Evolutionary conservation across 2,797 vertebrate species (phyloP).

Genomic region (Clarias platycephalus): DNA sequence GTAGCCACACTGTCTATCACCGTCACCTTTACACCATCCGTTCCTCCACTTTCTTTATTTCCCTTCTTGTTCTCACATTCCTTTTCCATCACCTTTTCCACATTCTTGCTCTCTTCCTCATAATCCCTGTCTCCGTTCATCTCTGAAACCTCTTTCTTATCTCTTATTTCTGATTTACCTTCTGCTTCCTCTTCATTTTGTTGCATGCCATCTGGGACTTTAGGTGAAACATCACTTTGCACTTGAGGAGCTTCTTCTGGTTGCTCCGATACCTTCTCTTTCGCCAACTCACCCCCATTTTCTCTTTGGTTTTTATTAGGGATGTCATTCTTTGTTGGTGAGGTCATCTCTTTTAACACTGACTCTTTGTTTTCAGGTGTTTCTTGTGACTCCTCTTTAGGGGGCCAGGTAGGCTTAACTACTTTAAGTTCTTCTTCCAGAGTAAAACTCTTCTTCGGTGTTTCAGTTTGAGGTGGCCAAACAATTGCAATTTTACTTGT

Average conservation of each 20-base stretch:
- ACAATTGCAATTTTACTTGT: conserved; percentile 84
- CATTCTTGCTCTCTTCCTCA: conserved; percentile 58
- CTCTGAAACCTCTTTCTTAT: conserved; percentile 43
- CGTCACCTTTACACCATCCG: conserved; percentile 74
- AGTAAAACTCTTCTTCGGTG: conserved; percentile 76
- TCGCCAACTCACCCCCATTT: conserved; percentile 34
- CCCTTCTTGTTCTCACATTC: conserved; percentile 58
- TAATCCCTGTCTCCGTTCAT: conserved; percentile 42
- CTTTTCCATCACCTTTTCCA: conserved; percentile 54
- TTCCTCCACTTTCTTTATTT: conserved; percentile 58
- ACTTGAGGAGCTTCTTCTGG: conserved; percentile 18
- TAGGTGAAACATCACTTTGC: conserved; percentile 32
- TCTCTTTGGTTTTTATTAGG: conserved; percentile 57
- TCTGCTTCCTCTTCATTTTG: conserved; percentile 52
- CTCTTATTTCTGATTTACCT: conserved; percentile 53
- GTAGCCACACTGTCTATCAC: conserved; percentile 72
- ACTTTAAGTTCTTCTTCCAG: conserved; percentile 82
- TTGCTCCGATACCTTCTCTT: conserved; percentile 52
- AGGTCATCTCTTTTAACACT: conserved; percentile 57
- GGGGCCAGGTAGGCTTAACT: conserved; percentile 90
- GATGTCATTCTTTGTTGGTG: conserved; percentile 41
- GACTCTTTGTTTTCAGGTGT: conserved; percentile 53
- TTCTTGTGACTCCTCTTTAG: conserved; percentile 67
- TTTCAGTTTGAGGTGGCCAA: conserved; percentile 88
- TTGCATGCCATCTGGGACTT: conserved; percentile 47